Percentiles rank a stretch among this genome's conserved stretches.
Evolutionary conservation across 2,888 invertebrate species (phyloP).

Genomic region (Drosophila eohydei): DNA sequence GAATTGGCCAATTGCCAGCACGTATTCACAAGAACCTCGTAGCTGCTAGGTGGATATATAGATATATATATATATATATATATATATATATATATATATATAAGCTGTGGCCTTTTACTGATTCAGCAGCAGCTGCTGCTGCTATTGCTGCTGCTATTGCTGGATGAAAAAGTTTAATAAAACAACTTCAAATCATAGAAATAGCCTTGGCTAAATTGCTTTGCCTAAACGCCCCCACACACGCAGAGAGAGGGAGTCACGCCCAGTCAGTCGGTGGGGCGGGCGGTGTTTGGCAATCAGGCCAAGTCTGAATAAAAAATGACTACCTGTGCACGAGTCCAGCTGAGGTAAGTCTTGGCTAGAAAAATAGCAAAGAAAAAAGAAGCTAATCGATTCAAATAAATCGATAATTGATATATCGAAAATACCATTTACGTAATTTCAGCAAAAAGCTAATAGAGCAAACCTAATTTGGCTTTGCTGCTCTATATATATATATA

Average conservation of each 20-base stretch:
- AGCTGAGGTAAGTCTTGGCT: background rate
- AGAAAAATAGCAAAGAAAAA: slow-evolving; percentile 2
- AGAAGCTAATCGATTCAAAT: slow-evolving; percentile 5
- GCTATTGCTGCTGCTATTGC: slow-evolving; percentile 29
- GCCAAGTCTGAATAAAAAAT: slow-evolving; percentile 15
- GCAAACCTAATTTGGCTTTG: background rate
- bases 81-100: background rate
- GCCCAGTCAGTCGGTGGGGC: background rate
- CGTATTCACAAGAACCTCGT: background rate
- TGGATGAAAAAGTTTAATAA: slow-evolving; percentile 9
- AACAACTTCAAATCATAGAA: slow-evolving; percentile 14
- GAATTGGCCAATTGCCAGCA: slow-evolving; percentile 10
- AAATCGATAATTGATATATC: slow-evolving; percentile 10
- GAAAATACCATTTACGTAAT: slow-evolving; percentile 8
- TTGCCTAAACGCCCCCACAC: slow-evolving; percentile 6
- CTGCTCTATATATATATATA: background rate
- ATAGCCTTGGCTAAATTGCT: slow-evolving; percentile 20
- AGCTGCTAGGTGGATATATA: background rate
- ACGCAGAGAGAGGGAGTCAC: background rate
- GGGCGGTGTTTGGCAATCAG: background rate
- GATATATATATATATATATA: background rate
- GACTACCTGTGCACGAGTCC: slow-evolving; percentile 2
- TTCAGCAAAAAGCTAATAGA: slow-evolving; percentile 1
- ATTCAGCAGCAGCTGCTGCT: slow-evolving; percentile 8
- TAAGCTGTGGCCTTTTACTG: slow-evolving; percentile 2